These are phyloP conservation scores for Aphaenogaster ashmeadi DNA, from an alignment of 1,140 invertebrate genomes.

Conservation along the genomic window DNA sequence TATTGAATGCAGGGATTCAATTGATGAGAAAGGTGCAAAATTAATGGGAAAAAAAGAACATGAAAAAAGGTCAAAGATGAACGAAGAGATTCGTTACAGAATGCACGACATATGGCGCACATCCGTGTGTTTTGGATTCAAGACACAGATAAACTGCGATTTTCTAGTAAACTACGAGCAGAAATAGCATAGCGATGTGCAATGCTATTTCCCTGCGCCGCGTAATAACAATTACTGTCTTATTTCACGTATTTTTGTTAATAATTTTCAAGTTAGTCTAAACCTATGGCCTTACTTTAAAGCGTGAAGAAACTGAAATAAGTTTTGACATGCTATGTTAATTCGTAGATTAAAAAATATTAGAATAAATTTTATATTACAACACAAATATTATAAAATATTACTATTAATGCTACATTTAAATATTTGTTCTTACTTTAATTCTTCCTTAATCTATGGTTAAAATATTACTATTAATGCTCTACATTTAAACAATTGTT, in stretches of 20 bases:
- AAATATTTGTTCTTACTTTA: background rate
- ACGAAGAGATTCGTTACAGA: slow-evolving; percentile 66
- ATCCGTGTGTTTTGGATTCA: slow-evolving; percentile 69
- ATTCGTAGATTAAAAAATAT: background rate
- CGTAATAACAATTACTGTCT: background rate
- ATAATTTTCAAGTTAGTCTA: background rate
- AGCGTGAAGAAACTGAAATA: background rate
- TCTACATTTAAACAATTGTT: background rate
- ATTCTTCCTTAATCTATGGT: background rate
- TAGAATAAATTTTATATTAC: background rate
- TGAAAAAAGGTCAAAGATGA: slow-evolving; percentile 68
- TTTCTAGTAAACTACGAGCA: slow-evolving; percentile 58
- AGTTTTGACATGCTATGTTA: background rate
- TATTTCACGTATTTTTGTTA: background rate
- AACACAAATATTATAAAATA: background rate
- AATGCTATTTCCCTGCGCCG: background rate
- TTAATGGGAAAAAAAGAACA: slow-evolving; percentile 23
- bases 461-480: slow-evolving; percentile 5
- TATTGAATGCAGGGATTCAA: background rate
- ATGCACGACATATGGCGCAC: slow-evolving; percentile 82
- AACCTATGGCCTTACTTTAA: background rate
- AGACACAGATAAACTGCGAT: slow-evolving; percentile 56
- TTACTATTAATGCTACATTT: background rate
- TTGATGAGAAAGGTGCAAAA: slow-evolving; percentile 12
- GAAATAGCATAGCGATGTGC: slow-evolving; percentile 10